These are phyloP conservation scores for Montipora efflorescens DNA, from an alignment of 64 coral and sea anemone genomes.

Conservation along the genomic window DNA sequence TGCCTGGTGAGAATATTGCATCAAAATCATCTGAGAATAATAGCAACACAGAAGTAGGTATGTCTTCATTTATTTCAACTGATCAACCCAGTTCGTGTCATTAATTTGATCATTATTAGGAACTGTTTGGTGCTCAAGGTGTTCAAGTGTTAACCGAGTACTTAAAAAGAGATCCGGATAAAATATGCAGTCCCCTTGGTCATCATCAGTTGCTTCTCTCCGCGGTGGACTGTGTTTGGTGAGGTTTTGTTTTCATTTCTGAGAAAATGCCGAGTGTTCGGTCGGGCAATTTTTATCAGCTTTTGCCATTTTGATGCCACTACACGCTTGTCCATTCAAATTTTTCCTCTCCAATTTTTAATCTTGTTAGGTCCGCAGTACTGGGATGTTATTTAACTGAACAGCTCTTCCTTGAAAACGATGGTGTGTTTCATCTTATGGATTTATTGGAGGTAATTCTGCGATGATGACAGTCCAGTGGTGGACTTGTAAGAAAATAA, in stretches of 20 bases:
- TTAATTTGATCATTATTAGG: constrained; percentile 53
- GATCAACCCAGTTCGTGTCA: background rate
- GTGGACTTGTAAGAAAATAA: too few relatives aligned
- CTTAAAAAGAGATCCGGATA: constrained; percentile 83
- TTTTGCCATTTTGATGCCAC: background rate
- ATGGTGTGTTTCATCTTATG: constrained; percentile 93
- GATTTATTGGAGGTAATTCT: constrained; percentile 89
- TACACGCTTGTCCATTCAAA: background rate
- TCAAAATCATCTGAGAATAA: background rate
- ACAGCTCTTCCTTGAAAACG: constrained; percentile 90
- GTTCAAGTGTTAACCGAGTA: constrained; percentile 91
- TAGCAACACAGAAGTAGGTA: too few relatives aligned
- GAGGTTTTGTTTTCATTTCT: background rate
- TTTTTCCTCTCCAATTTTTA: background rate
- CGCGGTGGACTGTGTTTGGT: constrained; percentile 93
- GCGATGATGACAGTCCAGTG: background rate
- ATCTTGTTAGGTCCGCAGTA: constrained; percentile 78
- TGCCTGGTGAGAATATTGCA: background rate
- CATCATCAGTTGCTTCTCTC: constrained; percentile 88
- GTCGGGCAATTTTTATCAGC: background rate
- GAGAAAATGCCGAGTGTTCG: too few relatives aligned
- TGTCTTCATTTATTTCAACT: too few relatives aligned
- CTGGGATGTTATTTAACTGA: constrained; percentile 95
- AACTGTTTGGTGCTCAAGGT: constrained; percentile 88
- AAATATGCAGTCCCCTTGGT: constrained; percentile 89